A percentile compares a stretch with the other conserved stretches of the same genome.
Conservation (phyloP, 2,797 vertebrate genomes). For the Cercopithecus petaurista region DNA sequence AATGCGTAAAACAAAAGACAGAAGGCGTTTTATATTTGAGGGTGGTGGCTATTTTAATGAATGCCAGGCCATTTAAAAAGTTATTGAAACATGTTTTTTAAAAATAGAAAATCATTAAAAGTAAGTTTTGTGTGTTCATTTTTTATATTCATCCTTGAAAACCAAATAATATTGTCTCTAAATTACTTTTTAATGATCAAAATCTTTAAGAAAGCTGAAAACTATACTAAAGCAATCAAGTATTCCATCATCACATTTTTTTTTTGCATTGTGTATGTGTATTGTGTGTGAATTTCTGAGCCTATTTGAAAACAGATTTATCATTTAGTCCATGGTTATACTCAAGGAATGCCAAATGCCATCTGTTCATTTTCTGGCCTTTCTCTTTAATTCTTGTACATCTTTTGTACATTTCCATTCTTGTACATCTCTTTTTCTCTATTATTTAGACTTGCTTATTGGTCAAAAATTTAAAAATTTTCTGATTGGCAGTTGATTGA, state of each 20-base stretch:
- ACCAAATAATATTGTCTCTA: background rate
- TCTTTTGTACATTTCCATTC: background rate
- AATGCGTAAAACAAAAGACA: background rate
- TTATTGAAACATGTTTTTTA: background rate
- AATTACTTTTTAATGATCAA: slow-evolving; percentile 24
- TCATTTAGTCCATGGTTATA: background rate
- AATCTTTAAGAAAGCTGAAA: slow-evolving; percentile 26
- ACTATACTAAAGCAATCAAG: background rate
- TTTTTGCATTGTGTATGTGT: background rate
- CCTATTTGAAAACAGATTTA: slow-evolving; percentile 22
- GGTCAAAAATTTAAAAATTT: slow-evolving; percentile 45
- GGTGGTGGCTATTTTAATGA: background rate
- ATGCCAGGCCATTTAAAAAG: background rate
- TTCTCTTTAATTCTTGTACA: background rate
- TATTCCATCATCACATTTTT: slow-evolving; percentile 2
- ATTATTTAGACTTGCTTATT: slow-evolving; percentile 46
- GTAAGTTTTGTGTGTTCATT: background rate
- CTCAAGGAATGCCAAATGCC: background rate
- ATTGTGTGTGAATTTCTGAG: background rate
- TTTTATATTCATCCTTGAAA: background rate
- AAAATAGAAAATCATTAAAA: background rate
- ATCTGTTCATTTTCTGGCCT: background rate
- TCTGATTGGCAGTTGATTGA: background rate
- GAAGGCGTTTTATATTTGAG: background rate
- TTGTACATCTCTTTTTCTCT: background rate